A percentile compares a stretch with the other conserved stretches of the same genome.
Evolutionary conservation across 2,888 invertebrate genomes (phyloP).

Genomic region (Allophyes oxyacanthae): DNA sequence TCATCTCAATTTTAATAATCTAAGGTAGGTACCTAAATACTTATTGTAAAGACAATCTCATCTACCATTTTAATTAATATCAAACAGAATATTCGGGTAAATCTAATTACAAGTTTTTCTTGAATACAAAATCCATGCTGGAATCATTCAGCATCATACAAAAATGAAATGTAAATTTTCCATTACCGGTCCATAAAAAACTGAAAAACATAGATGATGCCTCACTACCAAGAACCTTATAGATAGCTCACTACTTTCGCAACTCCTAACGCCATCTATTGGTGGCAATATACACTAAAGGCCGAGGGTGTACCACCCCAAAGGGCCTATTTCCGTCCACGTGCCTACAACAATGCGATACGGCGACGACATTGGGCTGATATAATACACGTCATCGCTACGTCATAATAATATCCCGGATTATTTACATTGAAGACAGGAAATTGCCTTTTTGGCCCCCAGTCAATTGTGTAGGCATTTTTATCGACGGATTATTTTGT

Average conservation of each 20-base stretch:
- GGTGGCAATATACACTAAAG: slow-evolving; percentile 39
- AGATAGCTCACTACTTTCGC: background rate
- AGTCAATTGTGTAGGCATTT: slow-evolving; percentile 38
- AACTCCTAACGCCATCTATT: slow-evolving; percentile 72
- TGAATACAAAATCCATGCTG: too few relatives aligned
- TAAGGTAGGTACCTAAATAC: too few relatives aligned
- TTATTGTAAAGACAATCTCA: too few relatives aligned
- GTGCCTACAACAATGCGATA: slow-evolving; percentile 79
- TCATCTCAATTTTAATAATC: too few relatives aligned
- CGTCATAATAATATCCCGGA: slow-evolving; percentile 80
- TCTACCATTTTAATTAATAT: too few relatives aligned
- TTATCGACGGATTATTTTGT: slow-evolving; percentile 31
- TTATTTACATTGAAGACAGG: slow-evolving; percentile 79
- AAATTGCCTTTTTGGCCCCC: slow-evolving; percentile 78
- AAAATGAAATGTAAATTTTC: too few relatives aligned
- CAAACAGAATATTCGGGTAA: too few relatives aligned
- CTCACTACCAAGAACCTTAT: too few relatives aligned
- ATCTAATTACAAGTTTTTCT: too few relatives aligned
- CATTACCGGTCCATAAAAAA: too few relatives aligned
- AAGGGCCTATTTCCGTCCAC: slow-evolving; percentile 85
- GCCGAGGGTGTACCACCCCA: slow-evolving; percentile 31
- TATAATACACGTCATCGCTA: slow-evolving; percentile 75
- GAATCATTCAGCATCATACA: too few relatives aligned
- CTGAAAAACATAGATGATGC: too few relatives aligned
- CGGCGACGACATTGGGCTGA: slow-evolving; percentile 68